These are phyloP conservation scores for Agrochola macilenta DNA, from an alignment of 2,888 invertebrate genomes.

Conservation along the genomic window DNA sequence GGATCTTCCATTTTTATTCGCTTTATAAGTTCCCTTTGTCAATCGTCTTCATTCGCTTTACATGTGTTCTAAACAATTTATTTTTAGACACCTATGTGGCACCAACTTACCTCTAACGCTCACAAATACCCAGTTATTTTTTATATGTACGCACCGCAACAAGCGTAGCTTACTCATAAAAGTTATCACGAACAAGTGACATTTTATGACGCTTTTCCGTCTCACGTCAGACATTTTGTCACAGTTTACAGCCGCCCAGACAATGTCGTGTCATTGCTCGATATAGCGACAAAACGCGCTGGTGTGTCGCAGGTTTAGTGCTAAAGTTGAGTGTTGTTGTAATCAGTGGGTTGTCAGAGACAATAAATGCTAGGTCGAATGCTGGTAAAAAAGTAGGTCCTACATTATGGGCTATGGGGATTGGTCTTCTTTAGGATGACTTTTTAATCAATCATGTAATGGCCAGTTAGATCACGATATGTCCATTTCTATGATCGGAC, in stretches of 20 bases:
- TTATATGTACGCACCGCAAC: constrained; percentile 46
- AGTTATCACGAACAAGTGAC: constrained; percentile 64
- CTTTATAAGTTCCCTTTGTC: background rate
- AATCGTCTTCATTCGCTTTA: background rate
- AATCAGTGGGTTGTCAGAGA: background rate
- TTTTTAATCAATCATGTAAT: background rate
- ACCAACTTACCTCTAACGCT: constrained; percentile 5
- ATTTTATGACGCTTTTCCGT: constrained; percentile 63
- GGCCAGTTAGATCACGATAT: too few species aligned
- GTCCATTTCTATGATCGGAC: too few species aligned
- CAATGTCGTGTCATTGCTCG: constrained; percentile 22
- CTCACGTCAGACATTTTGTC: constrained; percentile 50
- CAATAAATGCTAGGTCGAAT: background rate
- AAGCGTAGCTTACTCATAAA: constrained; percentile 54
- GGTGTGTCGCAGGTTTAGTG: constrained; percentile 10
- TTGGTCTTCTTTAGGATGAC: background rate
- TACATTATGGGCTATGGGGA: background rate
- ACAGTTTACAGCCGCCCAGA: constrained; percentile 46
- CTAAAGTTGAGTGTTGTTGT: background rate
- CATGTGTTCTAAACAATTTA: background rate
- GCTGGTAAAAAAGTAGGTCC: background rate
- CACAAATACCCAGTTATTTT: constrained; percentile 29
- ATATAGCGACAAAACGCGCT: constrained; percentile 17
- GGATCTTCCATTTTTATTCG: background rate
- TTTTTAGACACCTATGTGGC: background rate